Base-by-base conservation (phyloP, 2,797 vertebrate species). In the Lepilemur septentrionalis region DNA sequence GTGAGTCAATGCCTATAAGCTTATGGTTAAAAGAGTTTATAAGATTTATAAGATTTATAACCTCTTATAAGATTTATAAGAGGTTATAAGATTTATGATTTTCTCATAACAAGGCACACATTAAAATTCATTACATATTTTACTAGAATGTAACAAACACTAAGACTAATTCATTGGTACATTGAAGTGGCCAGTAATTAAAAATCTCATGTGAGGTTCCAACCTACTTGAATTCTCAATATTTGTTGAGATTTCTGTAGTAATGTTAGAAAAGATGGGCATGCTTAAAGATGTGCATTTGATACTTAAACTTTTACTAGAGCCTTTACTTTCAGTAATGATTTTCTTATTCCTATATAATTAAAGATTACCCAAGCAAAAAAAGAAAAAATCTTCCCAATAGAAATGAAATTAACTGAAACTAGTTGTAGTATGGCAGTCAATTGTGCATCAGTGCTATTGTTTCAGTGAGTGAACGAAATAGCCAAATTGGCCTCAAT, bases 391-490 rank as follows among this genome's bases (percentile, higher is more conserved):
- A 13, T 14, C 30, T 18, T 96, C 89, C 14, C 85, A 20, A 84
- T 46, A 59, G 8, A 52, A 11, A 69, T 32, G 9, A 95, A 96
- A 96, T 97, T 83, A 89, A 10, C 23, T 52, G 5, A 90, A 94
- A 87, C 3, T 67, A 0, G 11, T 92, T 57, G 55, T 57, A 87
- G 13, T 91, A 28, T 6, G 20, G 4, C 96, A 79, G 79, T 35
- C 95, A 98, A 94, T 73, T 2, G 1, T 93, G 9, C 20, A 83
- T 93, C 97, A 88, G 23, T 94, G 5, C 2, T 97, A 61, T 81
- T 88, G 3, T 89, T 96, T 97, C 85, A 98, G 94, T 94, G 86
- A 86, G 7, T 80, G 2, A 18, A 41, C 12, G 7, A 96, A 86
- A 95, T 52, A 65, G 14, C 2, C 7, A 95, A 97, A 96, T 93